Conservation (phyloP, 92 coral and sea anemone species). For the Palythoa caribaeorum region DNA sequence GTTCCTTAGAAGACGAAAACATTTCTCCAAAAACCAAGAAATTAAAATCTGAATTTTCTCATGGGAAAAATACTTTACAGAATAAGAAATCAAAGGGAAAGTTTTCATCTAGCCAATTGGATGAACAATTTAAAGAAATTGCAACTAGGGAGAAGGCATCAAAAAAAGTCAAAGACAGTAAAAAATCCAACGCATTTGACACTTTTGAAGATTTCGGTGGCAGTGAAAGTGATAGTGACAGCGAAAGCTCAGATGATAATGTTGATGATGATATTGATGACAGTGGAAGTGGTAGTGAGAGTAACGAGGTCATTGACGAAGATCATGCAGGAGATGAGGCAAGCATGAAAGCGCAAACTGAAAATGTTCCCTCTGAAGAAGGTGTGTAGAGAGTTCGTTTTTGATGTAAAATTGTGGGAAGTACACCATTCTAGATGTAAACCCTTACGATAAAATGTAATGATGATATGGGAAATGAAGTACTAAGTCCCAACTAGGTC, state of each 20-base stretch:
- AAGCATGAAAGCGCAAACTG: not conserved
- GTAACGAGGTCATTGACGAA: not conserved
- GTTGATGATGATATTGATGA: not conserved
- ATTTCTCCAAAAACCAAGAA: constrained; percentile 4
- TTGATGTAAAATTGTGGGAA: not conserved
- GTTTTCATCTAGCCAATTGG: not conserved
- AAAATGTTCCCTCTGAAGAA: not conserved
- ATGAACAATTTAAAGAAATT: not conserved
- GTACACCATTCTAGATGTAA: too few species aligned
- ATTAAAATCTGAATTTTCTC: not conserved
- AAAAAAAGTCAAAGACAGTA: not conserved
- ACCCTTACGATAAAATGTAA: too few species aligned
- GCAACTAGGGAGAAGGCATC: not conserved
- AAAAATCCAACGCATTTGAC: not conserved
- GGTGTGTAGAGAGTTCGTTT: not conserved
- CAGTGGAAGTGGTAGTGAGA: not conserved
- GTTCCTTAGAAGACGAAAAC: not conserved
- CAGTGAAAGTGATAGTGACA: not conserved
- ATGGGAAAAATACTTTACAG: not conserved
- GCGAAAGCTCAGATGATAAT: not conserved
- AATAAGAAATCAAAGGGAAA: not conserved
- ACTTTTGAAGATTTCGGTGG: not conserved
- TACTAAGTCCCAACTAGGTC: too few species aligned
- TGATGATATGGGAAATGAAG: too few species aligned
- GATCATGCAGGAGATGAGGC: not conserved